Evolutionary conservation across 2,888 invertebrate genomes (phyloP), one percentile per base, ranked within the genome.

Genomic region (Lordiphosa andalusiaca): DNA sequence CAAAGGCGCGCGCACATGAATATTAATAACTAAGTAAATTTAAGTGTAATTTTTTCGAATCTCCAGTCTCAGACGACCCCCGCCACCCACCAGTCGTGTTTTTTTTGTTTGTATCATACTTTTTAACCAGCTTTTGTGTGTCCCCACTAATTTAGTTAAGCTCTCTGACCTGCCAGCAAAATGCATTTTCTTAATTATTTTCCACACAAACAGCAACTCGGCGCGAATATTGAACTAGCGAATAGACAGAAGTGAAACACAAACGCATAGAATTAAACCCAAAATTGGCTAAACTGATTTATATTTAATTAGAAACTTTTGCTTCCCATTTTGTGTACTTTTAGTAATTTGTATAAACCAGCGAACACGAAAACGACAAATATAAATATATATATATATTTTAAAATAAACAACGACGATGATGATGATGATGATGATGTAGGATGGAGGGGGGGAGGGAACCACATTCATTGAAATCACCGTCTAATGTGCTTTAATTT

Each of bases 131-230:
- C 51, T 62, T 16, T 52, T 41, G 61, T 78, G 75, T 72, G n/a
- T n/a, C n/a, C n/a, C 61, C 59, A 56, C 25, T 47, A 58, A 66
- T 65, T 73, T 73, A 84, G 58, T 42, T 77, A 84, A 84, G 84
- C 77, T 67, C 37, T 57, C 12, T 36, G 40, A 71, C 71, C 77
- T 84, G 77, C 77, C 77, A 84, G 82, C 84, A 49, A 36, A 55
- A 61, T 71, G 84, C 81, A 84, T 77, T 76, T 75, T 61, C 53
- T 40, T 30, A 48, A 54, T 55, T 54, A 55, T n/a, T 38, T 56
- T 58, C 46, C 7, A 19, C 16, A 16, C n/a, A 41, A 33, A 44
- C 6, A 5, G 9, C 47, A 59, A 53, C 67, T 62, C 60, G 67
- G 73, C 74, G 64, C 48, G 70, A 61, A 67, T 58, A 62, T 30